Base-by-base conservation (phyloP, 2,113 vertebrate genomes). In the Protobothrops flavoviridis region DNA sequence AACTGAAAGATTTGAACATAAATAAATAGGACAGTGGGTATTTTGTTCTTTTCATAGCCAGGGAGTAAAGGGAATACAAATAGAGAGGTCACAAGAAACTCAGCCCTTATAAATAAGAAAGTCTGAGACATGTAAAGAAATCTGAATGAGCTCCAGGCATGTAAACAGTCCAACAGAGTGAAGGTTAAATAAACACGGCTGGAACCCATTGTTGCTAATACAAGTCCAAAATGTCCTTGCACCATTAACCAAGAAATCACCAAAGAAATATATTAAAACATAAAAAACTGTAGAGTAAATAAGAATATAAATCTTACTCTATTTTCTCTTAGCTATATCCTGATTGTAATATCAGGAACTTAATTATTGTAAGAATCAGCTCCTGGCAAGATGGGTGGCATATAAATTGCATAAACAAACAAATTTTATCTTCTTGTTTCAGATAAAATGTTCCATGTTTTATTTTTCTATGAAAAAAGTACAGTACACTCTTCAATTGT, bases 21-120 rank as follows among this genome's bases (percentile, higher is more conserved):
- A 94, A 95, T 95, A 97, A 96, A 94, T 88, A 92, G 95, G 97
- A 97, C 97, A 97, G 95, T 97, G 94, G 94, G 92, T 90, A 97
- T 97, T 98, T 97, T 97, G 96, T 97, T 96, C 97, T 96, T 97
- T 86, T 94, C 96, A 96, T 94, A 93, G 56, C 88, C 91, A 74
- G 96, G 97, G 95, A 96, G 94, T 95, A 97, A 97, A 97, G 95
- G 97, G 97, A 98, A 97, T 96, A 96, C 90, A 94, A 96, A 94
- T 92, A 93, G 85, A 93, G 96, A 96, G 97, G 97, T 97, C 97
- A 97, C 94, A 96, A 90, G 93, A 96, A 97, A 95, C 97, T 97
- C 97, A 96, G 96, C 97, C 97, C 97, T 97, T 97, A 96, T 97
- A 98, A 97, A 98, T 97, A 97, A 97, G 96, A 96, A 92, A 85